Evolutionary conservation across 1,140 invertebrate species (phyloP).

Genomic region (Melanaphis sacchari): DNA sequence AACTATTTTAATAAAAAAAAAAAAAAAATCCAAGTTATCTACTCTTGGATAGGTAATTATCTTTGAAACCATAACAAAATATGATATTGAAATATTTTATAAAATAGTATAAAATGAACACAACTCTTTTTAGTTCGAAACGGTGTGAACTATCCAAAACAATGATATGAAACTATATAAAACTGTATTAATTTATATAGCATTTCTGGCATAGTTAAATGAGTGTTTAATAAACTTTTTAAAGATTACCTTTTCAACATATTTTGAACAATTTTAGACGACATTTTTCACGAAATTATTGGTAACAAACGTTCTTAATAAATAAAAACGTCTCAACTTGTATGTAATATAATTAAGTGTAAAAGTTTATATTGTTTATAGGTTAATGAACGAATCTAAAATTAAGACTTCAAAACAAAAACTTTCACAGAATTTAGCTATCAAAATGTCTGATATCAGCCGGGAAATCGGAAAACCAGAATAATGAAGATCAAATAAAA

Average conservation of each 20-base stretch:
- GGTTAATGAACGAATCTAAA: not conserved
- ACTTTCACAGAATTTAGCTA: too few relatives aligned
- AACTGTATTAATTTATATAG: not conserved
- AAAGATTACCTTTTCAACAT: conserved; percentile 7
- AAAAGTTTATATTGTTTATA: too few relatives aligned
- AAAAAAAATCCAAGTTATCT: not conserved
- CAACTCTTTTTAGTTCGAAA: not conserved
- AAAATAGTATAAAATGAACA: not conserved
- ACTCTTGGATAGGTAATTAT: not conserved
- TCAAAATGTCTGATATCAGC: too few relatives aligned
- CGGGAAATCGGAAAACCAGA: too few relatives aligned
- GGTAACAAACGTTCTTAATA: not conserved
- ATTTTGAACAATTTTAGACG: not conserved
- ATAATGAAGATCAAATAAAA: too few relatives aligned
- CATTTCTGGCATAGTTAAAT: not conserved
- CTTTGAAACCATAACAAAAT: not conserved
- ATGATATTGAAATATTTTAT: too few relatives aligned
- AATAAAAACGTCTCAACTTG: not conserved
- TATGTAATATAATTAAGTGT: not conserved
- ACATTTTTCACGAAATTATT: not conserved
- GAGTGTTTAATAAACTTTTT: not conserved
- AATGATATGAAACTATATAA: not conserved
- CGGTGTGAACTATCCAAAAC: not conserved
- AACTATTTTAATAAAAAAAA: not conserved
- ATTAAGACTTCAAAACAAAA: not conserved